Base-by-base conservation (phyloP, 2,797 vertebrate species). In the Cetoscarus ocellatus region DNA sequence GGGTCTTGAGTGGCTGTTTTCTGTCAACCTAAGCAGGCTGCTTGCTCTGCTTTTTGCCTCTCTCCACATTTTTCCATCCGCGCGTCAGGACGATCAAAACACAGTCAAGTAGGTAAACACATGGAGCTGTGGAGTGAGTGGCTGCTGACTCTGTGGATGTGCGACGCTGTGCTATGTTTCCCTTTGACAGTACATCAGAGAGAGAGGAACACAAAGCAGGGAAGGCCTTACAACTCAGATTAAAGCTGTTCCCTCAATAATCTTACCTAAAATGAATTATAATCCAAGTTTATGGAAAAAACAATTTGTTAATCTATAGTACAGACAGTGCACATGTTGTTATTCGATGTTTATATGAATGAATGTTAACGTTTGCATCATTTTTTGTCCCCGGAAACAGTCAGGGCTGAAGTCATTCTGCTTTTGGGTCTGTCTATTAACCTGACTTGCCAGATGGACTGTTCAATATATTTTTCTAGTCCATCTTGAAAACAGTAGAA, bases 21-120 rank as follows among this genome's bases (percentile, higher is more conserved):
- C 84, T 77, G 17, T 82, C 64, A 82, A 80, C 49, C 47, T 75
- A 80, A 79, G 80, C 76, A 81, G 50, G 63, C 50, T 45, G 63
- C 65, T 68, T 52, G 61, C 78, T 79, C 76, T 73, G 47, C 74
- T 40, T 6, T 48, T 52, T 39, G 5, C 54, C 70, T 75, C 63
- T 17, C 27, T 64, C 18, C 47, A 59, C 45, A 12, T 64, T 77
- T 77, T 62, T 75, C 60, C 18, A 48, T 53, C 60, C 63, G 10
- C 69, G 62, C 83, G 80, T 85, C 79, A 77, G 48, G 68, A 36
- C 71, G 67, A 86, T 82, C 67, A 79, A 81, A 87, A 78, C 73
- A 66, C 70, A 77, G 66, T 72, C 78, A 48, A 65, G 68, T 44
- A 57, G 63, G 59, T 79, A 82, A 85, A 86, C 64, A 80, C 64